A percentile compares a stretch with the other conserved stretches of the same genome.
These are phyloP conservation scores for Falcaria lacertinaria DNA, from an alignment of 2,888 invertebrate genomes.

Conservation along the genomic window DNA sequence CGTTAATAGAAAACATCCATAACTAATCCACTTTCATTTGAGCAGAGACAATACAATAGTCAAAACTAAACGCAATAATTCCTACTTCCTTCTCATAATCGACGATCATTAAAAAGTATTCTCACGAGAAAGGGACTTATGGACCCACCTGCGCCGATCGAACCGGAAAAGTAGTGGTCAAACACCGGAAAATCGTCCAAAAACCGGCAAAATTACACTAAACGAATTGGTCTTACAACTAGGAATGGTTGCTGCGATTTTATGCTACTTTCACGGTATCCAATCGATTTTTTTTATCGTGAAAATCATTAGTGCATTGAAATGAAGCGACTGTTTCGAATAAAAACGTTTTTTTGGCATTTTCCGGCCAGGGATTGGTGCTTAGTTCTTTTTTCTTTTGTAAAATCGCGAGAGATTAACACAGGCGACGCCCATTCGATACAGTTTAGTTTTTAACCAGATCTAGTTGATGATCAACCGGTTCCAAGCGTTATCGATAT, in stretches of 20 bases:
- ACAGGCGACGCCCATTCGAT: slow-evolving; percentile 13
- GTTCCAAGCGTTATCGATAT: slow-evolving; percentile 20
- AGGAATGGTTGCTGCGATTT: slow-evolving; percentile 55
- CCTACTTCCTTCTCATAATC: slow-evolving; percentile 55
- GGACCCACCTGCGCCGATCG: slow-evolving; percentile 63
- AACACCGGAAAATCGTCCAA: slow-evolving; percentile 75
- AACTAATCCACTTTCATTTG: slow-evolving; percentile 16
- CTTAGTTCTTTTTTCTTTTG: slow-evolving; percentile 10
- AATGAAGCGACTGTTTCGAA: slow-evolving; percentile 51
- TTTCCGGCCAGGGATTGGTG: slow-evolving; percentile 17
- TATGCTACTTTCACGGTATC: slow-evolving; percentile 64
- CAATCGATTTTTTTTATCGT: slow-evolving; percentile 38
- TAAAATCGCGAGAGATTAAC: slow-evolving; percentile 22
- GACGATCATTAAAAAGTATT: slow-evolving; percentile 51
- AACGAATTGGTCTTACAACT: slow-evolving; percentile 54
- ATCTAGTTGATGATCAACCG: slow-evolving; percentile 17
- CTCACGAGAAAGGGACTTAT: slow-evolving; percentile 64
- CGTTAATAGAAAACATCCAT: slow-evolving; percentile 11
- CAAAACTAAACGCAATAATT: slow-evolving; percentile 42
- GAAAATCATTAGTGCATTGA: slow-evolving; percentile 67
- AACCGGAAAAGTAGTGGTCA: slow-evolving; percentile 70
- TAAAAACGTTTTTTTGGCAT: slow-evolving; percentile 34
- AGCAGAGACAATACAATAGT: slow-evolving; percentile 26
- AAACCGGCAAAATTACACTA: slow-evolving; percentile 68
- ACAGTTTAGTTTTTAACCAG: slow-evolving; percentile 17